Evolutionary conservation across 2,113 vertebrate genomes (phyloP).

Genomic region (Dasyurus viverrinus): DNA sequence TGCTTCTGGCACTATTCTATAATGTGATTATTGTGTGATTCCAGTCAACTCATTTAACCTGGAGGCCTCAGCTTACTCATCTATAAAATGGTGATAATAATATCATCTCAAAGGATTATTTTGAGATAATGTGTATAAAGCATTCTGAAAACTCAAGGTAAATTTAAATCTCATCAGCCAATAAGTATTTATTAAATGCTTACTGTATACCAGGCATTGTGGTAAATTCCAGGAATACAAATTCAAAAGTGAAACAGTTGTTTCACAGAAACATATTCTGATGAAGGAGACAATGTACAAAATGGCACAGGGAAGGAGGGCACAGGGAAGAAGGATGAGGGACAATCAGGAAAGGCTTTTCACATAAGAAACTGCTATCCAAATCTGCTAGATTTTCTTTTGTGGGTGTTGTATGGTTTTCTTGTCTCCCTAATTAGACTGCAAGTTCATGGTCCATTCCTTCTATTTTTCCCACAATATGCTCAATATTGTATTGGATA

Average conservation of each 20-base stretch:
- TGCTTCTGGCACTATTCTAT: not conserved
- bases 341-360: not conserved
- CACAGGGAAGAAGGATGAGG: not conserved
- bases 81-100: not conserved
- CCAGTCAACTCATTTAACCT: not conserved
- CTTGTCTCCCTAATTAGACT: not conserved
- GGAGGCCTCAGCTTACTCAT: not conserved
- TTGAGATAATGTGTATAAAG: not conserved
- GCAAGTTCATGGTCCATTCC: not conserved
- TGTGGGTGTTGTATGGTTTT: not conserved
- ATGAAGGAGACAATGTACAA: too few relatives aligned
- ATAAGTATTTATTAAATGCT: not conserved
- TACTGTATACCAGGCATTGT: not conserved
- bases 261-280: not conserved
- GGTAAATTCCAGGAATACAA: not conserved
- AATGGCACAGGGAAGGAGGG: not conserved
- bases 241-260: not conserved
- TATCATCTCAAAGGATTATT: not conserved
- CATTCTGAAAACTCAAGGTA: not conserved
- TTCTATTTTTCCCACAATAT: not conserved
- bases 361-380: not conserved
- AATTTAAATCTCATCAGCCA: not conserved
- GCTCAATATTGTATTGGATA: not conserved
- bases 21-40: not conserved
- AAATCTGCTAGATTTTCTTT: not conserved